These are phyloP conservation scores for Ornithorhynchus anatinus DNA, from an alignment of 2,113 vertebrate species.

Conservation along the genomic window DNA sequence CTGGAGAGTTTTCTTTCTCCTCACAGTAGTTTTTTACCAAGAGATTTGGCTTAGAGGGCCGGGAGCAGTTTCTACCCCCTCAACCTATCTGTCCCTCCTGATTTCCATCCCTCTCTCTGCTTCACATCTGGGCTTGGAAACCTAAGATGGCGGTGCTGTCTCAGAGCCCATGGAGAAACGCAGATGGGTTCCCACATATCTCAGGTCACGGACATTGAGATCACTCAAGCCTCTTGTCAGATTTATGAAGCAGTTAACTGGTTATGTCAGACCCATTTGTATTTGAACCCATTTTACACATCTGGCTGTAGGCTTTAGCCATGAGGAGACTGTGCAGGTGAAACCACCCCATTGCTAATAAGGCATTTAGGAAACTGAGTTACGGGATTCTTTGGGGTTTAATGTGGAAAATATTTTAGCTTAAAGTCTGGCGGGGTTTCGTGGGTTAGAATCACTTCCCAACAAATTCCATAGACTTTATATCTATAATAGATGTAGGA, in stretches of 20 bases:
- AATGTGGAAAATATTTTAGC: too few relatives aligned
- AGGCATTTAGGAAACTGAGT: too few relatives aligned
- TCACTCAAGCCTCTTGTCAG: background rate
- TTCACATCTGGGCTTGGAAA: slow-evolving; percentile 29
- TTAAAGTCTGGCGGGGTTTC: too few relatives aligned
- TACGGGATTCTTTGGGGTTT: too few relatives aligned
- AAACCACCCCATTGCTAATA: too few relatives aligned
- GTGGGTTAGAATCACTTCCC: too few relatives aligned
- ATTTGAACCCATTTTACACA: background rate
- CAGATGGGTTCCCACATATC: slow-evolving; percentile 8
- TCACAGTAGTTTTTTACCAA: slow-evolving; percentile 34
- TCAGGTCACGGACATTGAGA: background rate
- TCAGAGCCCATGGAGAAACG: background rate
- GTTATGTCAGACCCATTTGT: slow-evolving; percentile 2
- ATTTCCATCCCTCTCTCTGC: slow-evolving; percentile 34
- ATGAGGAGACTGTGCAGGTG: background rate
- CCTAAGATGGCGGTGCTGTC: slow-evolving; percentile 5
- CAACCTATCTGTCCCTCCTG: slow-evolving; percentile 28
- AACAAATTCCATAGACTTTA: too few relatives aligned
- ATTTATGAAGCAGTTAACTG: slow-evolving; percentile 5
- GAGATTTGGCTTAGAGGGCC: slow-evolving; percentile 46
- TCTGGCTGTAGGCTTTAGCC: background rate
- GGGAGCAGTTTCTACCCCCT: slow-evolving; percentile 30
- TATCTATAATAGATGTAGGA: too few relatives aligned
- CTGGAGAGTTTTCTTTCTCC: slow-evolving; percentile 4